Base-by-base conservation (phyloP, 2,113 vertebrate species). In the Rhadina sibilatrix region DNA sequence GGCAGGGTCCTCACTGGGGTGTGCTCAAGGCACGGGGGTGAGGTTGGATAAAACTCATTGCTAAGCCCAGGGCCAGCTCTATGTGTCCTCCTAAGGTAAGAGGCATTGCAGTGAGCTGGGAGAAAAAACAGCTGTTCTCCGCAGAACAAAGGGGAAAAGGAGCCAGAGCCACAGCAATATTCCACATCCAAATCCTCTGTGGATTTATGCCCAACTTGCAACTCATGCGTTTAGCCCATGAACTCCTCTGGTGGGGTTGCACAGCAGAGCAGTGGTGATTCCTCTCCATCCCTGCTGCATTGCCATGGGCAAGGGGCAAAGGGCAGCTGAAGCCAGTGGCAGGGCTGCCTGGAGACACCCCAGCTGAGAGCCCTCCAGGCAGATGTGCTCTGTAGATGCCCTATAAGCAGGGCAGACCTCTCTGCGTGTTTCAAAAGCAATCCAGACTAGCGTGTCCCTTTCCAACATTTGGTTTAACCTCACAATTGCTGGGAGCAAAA, bases 31-130 rank as follows among this genome's bases (percentile, higher is more conserved):
- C 2, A 0, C 1, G 1, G 23, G 28, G 12, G 47, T n/a, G 64
- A 63, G 44, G 53, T 22, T 0, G 1, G 44, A 25, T 5, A 1
- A 33, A 53, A 23, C 40, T 53, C 65, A 5, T 9, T 94, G 88
- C 92, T 86, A 56, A 93, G 21, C 79, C 59, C 64, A 42, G 30
- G 16, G 38, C 79, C 68, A 86, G 76, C 86, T 79, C 86, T 90
- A 89, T 59, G 72, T 90, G 88, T 85, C 92, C 82, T 91, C 85
- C 57, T 86, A 92, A 91, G 30, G 63, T 37, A 56, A 85, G 46
- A 76, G 33, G 28, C 61, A 19, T 7, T 0, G 15, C 47, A 27
- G 52, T 3, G 30, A 56, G n/a, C 53, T 17, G 28, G 57, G 31
- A 74, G 18, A 60, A 49, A 44, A 72, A 79, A 25, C 11, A 56